Conservation (phyloP, 2,113 vertebrate species). For the Chloebia gouldiae region DNA sequence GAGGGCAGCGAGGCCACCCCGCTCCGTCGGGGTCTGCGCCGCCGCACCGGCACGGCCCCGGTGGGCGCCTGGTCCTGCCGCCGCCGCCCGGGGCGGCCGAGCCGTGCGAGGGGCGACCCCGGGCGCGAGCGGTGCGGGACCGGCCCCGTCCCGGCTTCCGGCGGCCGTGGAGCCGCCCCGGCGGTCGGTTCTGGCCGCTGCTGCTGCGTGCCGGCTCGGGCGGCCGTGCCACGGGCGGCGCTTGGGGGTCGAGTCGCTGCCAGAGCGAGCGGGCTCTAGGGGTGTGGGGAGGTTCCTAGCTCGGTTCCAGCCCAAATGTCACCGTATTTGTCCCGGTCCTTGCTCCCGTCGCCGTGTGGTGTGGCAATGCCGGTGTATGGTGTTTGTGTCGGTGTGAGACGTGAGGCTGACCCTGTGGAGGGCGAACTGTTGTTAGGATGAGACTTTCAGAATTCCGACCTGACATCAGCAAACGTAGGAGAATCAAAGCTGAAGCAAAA, state of each 20-base stretch:
- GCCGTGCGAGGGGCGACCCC: not conserved
- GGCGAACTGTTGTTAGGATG: not conserved
- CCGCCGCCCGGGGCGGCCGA: not conserved
- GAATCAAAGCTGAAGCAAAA: not conserved
- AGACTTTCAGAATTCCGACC: not conserved
- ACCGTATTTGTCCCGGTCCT: fast-evolving
- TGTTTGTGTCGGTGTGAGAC: not conserved
- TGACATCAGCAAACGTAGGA: not conserved
- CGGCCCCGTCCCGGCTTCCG: not conserved
- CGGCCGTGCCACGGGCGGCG: not conserved
- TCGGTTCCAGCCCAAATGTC: not conserved
- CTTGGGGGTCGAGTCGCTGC: not conserved
- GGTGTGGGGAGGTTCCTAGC: fast-evolving
- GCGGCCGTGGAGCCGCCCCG: not conserved
- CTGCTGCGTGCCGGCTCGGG: not conserved
- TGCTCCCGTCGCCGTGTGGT: no score
- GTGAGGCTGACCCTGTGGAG: not conserved
- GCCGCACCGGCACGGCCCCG: no score
- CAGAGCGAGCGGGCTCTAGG: no score
- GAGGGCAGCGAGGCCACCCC: not conserved
- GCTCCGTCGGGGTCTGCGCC: not conserved
- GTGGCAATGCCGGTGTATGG: not conserved
- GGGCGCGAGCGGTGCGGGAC: not conserved
- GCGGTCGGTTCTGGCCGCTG: not conserved
- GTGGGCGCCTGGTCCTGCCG: no score